Evolutionary conservation across 1,140 invertebrate genomes (phyloP).

Genomic region (Cotesia chilonis): DNA sequence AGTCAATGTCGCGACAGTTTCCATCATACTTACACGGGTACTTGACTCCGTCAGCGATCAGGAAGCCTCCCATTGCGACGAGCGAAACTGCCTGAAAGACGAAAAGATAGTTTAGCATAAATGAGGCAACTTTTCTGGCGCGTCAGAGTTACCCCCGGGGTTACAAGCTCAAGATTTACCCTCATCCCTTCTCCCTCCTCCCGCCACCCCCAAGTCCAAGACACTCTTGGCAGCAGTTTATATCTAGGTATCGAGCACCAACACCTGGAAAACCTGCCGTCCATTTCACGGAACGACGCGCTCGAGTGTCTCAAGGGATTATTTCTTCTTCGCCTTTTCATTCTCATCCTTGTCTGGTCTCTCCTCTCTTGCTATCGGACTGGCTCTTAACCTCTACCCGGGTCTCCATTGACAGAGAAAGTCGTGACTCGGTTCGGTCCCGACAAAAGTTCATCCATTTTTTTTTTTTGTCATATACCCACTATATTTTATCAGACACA

Average conservation of each 20-base stretch:
- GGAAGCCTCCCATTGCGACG: too few relatives aligned
- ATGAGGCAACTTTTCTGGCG: constrained; percentile 53
- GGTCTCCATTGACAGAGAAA: constrained; percentile 30
- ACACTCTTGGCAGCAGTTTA: background rate
- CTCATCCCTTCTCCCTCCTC: constrained; percentile 40
- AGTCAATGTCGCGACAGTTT: too few relatives aligned
- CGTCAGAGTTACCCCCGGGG: constrained; percentile 45
- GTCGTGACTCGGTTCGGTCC: constrained; percentile 18
- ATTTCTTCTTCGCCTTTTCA: constrained; percentile 45
- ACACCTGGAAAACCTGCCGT: constrained; percentile 49
- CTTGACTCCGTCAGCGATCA: too few relatives aligned
- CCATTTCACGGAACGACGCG: constrained; percentile 54
- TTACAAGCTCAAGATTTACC: constrained; percentile 42
- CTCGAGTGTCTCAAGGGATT: constrained; percentile 54
- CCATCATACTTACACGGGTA: too few relatives aligned
- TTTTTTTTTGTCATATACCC: background rate
- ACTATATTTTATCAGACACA: background rate
- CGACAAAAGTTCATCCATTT: constrained; percentile 29
- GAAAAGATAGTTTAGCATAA: constrained; percentile 56
- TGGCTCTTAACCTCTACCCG: constrained; percentile 16
- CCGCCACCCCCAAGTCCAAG: background rate
- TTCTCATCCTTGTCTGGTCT: constrained; percentile 10
- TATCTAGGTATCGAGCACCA: constrained; percentile 33
- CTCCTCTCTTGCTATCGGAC: constrained; percentile 12
- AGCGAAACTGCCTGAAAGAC: constrained; percentile 27